Base-by-base conservation (phyloP, 2,888 invertebrate genomes). In the Melipona beecheii region DNA sequence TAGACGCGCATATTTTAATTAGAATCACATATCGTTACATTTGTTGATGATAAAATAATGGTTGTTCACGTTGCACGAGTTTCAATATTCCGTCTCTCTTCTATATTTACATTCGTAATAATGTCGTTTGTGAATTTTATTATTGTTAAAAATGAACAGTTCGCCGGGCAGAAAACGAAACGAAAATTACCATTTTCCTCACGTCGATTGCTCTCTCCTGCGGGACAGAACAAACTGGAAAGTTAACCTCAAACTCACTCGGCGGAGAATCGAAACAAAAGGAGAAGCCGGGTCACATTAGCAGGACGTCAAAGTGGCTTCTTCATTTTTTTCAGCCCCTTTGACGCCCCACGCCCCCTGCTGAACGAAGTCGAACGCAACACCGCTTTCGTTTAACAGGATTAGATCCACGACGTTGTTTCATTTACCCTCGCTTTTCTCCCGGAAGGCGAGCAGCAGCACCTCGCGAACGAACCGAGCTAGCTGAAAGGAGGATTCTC, bases 321-420 rank as follows among this genome's bases (percentile, higher is more conserved):
- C 56, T 17, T 75, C 58, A 21, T 24, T 50, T 43, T 50, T 64
- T 31, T 9, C 17, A 11, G 56, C 49, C 62, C 52, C 31, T 43
- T 43, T 43, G n/a, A n/a, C 9, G 1, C 9, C 36, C 6, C 36
- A 36, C 36, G 5, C 0, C 36, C 36, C 43, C 43, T 19, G 52
- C 52, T 58, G 24, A 73, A 43, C 66, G 52, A 78, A 73, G 68
- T 52, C 66, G 66, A 66, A 66, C 74, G 74, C 74, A 75, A 79
- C 43, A 75, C 75, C 75, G 52, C 69, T 49, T 68, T 68, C 68
- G 64, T 60, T 72, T 73, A 81, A 81, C 49, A n/a, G 54, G 24
- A 77, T 77, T 78, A 68, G 69, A 19, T 24, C 27, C 71, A 19
- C 27, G 21, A 21, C 54, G 70, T 58, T 49, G 73, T 66, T 60